These are phyloP conservation scores for Xestia ashworthii DNA, from an alignment of 2,888 invertebrate genomes.

Conservation along the genomic window DNA sequence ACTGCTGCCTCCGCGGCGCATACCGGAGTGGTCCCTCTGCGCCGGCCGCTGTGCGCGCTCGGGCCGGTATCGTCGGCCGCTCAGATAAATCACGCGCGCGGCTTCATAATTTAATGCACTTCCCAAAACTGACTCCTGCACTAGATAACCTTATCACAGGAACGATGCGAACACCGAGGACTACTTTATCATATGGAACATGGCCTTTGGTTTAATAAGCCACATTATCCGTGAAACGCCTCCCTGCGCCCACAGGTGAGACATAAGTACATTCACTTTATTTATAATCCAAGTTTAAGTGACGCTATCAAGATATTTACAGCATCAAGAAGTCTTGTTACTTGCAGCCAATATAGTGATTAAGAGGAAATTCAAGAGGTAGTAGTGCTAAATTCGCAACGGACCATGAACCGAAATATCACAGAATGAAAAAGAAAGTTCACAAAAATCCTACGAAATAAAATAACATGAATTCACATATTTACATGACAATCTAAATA, in stretches of 20 bases:
- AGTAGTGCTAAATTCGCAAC: not conserved
- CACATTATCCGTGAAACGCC: not conserved
- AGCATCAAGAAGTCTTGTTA: not conserved
- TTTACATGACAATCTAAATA: slow-evolving; percentile 14
- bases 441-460: not conserved
- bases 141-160: slow-evolving; percentile 62
- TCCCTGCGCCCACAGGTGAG: not conserved
- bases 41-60: not conserved
- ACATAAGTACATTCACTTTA: not conserved
- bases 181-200: slow-evolving; percentile 45
- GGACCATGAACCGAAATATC: not conserved
- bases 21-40: slow-evolving; percentile 29
- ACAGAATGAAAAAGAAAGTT: slow-evolving; percentile 2
- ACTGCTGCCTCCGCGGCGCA: not conserved
- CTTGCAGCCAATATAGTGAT: not conserved
- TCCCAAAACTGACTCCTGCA: slow-evolving; percentile 66
- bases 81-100: slow-evolving; percentile 67
- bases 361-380: not conserved
- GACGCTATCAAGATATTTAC: not conserved
- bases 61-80: slow-evolving; percentile 56
- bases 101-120: slow-evolving; percentile 68
- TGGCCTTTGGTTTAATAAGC: slow-evolving; percentile 35
- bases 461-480: slow-evolving; percentile 7
- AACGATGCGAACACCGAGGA: slow-evolving; percentile 17
- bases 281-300: not conserved